A percentile compares a stretch with the other conserved stretches of the same genome.
These are phyloP conservation scores for Marmota monax DNA, from an alignment of 2,113 vertebrate species.

Conservation along the genomic window DNA sequence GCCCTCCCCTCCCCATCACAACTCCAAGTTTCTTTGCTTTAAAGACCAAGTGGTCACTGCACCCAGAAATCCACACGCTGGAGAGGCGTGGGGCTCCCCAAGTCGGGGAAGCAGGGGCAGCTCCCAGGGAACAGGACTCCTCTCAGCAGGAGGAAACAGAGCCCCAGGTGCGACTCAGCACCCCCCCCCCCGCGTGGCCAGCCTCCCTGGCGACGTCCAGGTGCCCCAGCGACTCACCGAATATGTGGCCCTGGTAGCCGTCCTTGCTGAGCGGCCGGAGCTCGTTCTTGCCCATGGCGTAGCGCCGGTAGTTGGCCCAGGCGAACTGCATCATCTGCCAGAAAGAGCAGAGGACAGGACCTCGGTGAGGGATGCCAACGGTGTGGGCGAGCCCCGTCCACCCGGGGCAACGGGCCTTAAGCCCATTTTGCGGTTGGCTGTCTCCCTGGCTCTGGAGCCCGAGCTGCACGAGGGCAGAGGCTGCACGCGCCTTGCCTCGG, in stretches of 20 bases:
- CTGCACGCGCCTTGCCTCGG: background rate
- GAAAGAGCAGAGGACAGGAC: background rate
- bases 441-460: background rate
- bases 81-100: background rate
- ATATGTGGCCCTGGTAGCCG: constrained; percentile 97
- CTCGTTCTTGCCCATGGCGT: constrained; percentile 97
- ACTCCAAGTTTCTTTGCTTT: background rate
- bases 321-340: constrained; percentile 99
- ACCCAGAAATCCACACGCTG: background rate
- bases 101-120: background rate
- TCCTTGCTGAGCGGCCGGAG: constrained; percentile 95
- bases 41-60: background rate
- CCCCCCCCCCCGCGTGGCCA: too few relatives aligned
- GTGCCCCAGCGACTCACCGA: constrained; percentile 91
- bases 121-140: background rate
- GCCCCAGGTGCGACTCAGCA: background rate
- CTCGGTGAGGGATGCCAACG: background rate
- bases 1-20: background rate
- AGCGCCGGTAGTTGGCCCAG: constrained; percentile 97
- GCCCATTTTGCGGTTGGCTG: background rate
- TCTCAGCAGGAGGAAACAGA: background rate
- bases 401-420: background rate
- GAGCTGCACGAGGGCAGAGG: background rate
- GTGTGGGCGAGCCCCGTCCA: accelerated
- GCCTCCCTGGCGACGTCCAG: accelerated